These are phyloP conservation scores for Smittia aterrima DNA, from an alignment of 2,888 invertebrate species.

Conservation along the genomic window DNA sequence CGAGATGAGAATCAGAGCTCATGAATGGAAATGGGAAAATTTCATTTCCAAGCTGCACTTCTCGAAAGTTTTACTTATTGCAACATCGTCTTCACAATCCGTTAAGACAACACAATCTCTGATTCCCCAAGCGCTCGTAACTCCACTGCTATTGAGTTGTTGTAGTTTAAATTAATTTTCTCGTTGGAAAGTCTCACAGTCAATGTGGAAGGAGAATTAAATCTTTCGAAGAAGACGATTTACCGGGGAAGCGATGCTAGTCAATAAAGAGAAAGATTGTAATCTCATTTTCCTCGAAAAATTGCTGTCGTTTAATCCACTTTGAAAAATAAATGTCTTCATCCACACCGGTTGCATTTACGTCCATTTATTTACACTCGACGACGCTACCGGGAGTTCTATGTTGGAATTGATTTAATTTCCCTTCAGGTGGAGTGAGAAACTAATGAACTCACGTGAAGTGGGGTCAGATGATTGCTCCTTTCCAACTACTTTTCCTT, in stretches of 20 bases:
- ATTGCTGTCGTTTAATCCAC: constrained; percentile 1
- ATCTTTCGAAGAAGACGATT: constrained; percentile 1
- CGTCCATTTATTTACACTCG: constrained; percentile 38
- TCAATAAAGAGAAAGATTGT: not conserved
- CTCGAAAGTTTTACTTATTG: too few species aligned
- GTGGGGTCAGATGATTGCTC: not conserved
- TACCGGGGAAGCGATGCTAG: not conserved
- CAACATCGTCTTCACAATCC: not conserved
- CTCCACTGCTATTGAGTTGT: not conserved
- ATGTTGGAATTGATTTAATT: constrained; percentile 39
- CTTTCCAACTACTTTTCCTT: not conserved
- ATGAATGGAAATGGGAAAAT: constrained; percentile 18
- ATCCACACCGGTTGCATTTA: constrained; percentile 41
- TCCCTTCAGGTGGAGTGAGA: constrained; percentile 21
- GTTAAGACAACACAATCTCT: not conserved
- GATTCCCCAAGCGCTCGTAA: not conserved
- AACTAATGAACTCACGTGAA: constrained; percentile 39
- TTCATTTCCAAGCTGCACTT: not conserved
- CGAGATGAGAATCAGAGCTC: constrained; percentile 7
- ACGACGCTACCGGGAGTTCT: constrained; percentile 8
- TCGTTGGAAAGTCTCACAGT: not conserved
- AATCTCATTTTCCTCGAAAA: constrained; percentile 7
- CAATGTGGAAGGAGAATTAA: constrained; percentile 12
- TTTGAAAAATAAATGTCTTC: constrained; percentile 29
- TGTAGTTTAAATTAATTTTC: constrained; percentile 26